These are phyloP conservation scores for Takifugu bimaculatus DNA, from an alignment of 2,113 vertebrate genomes.

Conservation along the genomic window DNA sequence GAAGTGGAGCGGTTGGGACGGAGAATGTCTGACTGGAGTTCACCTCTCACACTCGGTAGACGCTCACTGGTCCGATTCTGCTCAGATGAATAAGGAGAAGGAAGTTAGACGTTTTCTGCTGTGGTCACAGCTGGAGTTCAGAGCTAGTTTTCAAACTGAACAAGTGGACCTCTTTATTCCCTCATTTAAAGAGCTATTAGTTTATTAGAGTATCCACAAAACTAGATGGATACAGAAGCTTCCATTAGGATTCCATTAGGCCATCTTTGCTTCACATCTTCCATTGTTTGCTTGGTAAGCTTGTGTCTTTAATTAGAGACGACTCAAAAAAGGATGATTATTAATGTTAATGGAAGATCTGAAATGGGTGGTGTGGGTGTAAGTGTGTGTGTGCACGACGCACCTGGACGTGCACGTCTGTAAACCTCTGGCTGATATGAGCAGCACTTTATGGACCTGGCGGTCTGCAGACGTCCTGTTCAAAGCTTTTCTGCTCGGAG, in stretches of 20 bases:
- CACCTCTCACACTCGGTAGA: slow-evolving; percentile 34
- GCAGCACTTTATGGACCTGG: background rate
- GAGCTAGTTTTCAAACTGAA: slow-evolving; percentile 37
- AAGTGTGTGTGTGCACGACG: background rate
- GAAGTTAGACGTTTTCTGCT: slow-evolving; percentile 49
- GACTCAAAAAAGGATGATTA: slow-evolving; percentile 51
- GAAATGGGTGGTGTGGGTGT: slow-evolving; percentile 33
- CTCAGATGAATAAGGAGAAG: slow-evolving; percentile 42
- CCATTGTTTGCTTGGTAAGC: slow-evolving; percentile 56
- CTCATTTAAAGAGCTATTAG: slow-evolving; percentile 35
- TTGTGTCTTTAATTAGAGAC: slow-evolving; percentile 50
- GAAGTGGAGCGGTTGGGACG: slow-evolving; percentile 65
- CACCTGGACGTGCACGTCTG: slow-evolving; percentile 32
- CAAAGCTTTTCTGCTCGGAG: slow-evolving; percentile 51
- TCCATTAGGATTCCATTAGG: slow-evolving; percentile 81
- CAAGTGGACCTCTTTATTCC: slow-evolving; percentile 45
- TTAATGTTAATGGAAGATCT: slow-evolving; percentile 68
- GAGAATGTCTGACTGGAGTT: slow-evolving; percentile 67
- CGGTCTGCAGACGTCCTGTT: slow-evolving; percentile 34
- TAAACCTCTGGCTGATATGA: slow-evolving; percentile 11
- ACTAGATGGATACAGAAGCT: slow-evolving; percentile 56
- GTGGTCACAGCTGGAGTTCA: slow-evolving; percentile 37
- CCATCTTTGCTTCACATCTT: slow-evolving; percentile 65
- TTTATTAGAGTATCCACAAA: slow-evolving; percentile 47
- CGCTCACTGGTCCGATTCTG: background rate